These are phyloP conservation scores for Ormyrus thymus DNA, from an alignment of 2,888 invertebrate species.

Conservation along the genomic window DNA sequence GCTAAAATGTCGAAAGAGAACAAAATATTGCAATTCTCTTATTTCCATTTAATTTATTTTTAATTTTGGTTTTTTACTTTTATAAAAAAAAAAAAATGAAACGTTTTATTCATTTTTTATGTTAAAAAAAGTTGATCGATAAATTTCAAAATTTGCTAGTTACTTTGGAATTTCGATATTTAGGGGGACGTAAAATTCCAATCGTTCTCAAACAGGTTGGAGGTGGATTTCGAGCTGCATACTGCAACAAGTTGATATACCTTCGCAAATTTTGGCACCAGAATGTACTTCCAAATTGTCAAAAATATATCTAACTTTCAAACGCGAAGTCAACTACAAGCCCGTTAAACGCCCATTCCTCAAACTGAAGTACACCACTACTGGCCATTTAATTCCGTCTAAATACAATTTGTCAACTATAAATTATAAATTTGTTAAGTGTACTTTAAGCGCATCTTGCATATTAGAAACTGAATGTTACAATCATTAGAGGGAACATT, in stretches of 20 bases:
- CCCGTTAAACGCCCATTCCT: conserved; percentile 35
- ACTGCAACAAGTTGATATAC: conserved; percentile 52
- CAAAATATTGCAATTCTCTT: no score
- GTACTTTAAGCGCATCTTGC: background rate
- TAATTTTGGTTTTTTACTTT: no score
- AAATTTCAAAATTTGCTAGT: no score
- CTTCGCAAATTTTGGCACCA: conserved; percentile 50
- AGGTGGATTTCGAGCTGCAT: conserved; percentile 13
- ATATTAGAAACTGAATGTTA: no score
- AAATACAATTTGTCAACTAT: conserved; percentile 27
- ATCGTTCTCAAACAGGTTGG: conserved; percentile 51
- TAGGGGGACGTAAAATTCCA: conserved; percentile 32
- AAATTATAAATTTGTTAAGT: background rate
- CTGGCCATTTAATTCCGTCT: conserved; percentile 15
- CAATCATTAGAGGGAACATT: no score
- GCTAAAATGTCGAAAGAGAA: no score
- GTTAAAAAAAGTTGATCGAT: no score
- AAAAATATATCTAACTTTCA: conserved; percentile 47
- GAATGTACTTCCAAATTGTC: conserved; percentile 44
- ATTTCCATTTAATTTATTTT: no score
- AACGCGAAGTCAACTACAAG: conserved; percentile 18
- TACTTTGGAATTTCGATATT: no score
- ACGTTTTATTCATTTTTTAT: no score
- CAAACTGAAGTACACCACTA: conserved; percentile 32
- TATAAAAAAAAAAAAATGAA: no score